Conservation (phyloP, 1,140 invertebrate genomes). For the Neodiprion fabricii region DNA sequence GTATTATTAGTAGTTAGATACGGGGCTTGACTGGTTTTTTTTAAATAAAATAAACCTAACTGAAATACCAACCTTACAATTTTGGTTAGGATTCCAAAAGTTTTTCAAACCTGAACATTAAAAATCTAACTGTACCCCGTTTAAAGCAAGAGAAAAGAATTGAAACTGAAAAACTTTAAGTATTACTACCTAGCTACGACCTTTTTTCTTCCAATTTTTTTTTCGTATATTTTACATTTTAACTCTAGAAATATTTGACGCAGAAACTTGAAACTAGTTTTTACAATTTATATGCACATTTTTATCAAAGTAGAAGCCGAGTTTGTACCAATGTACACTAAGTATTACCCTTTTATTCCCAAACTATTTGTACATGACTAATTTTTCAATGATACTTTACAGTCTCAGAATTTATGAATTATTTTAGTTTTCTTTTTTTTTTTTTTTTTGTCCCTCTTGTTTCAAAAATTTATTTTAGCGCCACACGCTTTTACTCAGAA, state of each 20-base stretch:
- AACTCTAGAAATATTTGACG: not conserved
- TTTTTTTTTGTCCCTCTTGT: conserved; percentile 28
- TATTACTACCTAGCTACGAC: too few species aligned
- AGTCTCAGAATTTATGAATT: conserved; percentile 33
- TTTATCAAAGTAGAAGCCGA: too few species aligned
- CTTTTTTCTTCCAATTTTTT: too few species aligned
- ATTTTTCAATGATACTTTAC: conserved; percentile 31
- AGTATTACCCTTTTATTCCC: conserved; percentile 15
- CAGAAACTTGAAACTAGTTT: too few species aligned
- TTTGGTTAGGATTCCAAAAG: not conserved
- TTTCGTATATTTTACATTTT: too few species aligned
- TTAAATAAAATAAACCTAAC: not conserved
- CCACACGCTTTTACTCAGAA: conserved; percentile 39
- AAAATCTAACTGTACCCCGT: too few species aligned
- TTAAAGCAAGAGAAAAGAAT: not conserved
- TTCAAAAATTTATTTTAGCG: conserved; percentile 49
- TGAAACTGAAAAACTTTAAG: not conserved
- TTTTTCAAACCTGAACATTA: too few species aligned
- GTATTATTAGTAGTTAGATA: not conserved
- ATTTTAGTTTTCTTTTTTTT: not conserved
- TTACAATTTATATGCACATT: too few species aligned
- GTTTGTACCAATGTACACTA: too few species aligned
- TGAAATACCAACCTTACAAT: not conserved
- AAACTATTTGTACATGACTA: conserved; percentile 34
- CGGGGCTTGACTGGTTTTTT: not conserved